Percentiles rank a stretch among this genome's conserved stretches.
Conservation (phyloP, 2,797 vertebrate genomes). For the Sciurus carolinensis region DNA sequence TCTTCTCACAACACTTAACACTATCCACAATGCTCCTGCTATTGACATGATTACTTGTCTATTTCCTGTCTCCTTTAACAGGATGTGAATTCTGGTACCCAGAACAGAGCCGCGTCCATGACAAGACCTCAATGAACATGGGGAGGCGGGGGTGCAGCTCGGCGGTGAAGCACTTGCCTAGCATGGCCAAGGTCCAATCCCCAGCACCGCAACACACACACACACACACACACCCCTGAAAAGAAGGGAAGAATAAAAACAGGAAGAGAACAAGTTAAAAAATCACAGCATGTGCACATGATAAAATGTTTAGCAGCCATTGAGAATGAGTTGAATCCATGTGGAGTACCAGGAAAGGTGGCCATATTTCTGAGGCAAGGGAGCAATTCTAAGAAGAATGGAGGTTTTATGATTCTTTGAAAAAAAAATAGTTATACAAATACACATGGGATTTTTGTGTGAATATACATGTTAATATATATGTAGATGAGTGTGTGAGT, state of each 20-base stretch:
- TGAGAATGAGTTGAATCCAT: no score
- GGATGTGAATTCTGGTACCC: neutral
- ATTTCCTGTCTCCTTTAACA: conserved; percentile 14
- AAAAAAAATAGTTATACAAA: neutral
- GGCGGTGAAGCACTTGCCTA: neutral
- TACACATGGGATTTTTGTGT: neutral
- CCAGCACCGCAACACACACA: neutral
- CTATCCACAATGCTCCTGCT: neutral
- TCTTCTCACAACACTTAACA: conserved; percentile 5
- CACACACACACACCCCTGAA: neutral
- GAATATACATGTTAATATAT: no score
- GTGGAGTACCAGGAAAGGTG: neutral
- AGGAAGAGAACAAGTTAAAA: neutral
- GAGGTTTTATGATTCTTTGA: neutral
- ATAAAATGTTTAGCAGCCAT: neutral
- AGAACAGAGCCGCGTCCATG: neutral
- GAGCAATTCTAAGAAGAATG: neutral
- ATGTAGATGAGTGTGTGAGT: neutral
- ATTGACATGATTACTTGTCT: neutral
- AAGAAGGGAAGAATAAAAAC: neutral
- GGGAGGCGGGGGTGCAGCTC: neutral
- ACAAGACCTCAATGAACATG: neutral
- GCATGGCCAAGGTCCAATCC: neutral
- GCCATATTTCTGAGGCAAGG: fast-evolving
- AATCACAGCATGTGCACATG: fast-evolving